Evolutionary conservation across 1,140 invertebrate species (phyloP), one percentile per base, ranked within the genome.

Genomic region (Sipha flava): DNA sequence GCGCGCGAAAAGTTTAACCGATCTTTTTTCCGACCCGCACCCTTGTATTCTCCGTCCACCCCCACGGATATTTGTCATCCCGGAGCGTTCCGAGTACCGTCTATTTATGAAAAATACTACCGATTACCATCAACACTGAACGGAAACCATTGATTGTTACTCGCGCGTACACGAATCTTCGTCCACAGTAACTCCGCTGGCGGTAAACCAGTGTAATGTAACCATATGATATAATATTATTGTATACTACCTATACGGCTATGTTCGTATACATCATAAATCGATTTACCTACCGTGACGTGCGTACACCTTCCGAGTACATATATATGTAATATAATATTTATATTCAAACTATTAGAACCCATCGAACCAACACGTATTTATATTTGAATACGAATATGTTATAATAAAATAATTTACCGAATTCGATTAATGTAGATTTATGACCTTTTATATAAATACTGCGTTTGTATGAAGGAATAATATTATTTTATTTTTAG

Each of bases 81-180:
- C 21, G 18, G 1, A 34, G n/a, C 29, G 29, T 57, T 34, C 34
- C 18, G n/a, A 23, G 52, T 12, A 31, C 45, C n/a, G 52, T 75
- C 47, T 49, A 31, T 12, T 75, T 37, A 75, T 34, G 37, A 23
- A 40, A 66, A 66, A 66, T 66, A 66, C 14, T 40, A 66, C 40
- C 21, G 62, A 66, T 66, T 66, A 66, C 14, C n/a, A 10, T 40
- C 37, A 6, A 10, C 37, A 21, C 21, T 21, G 40, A 52, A 31
- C 49, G 72, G 12, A 75, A 75, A 75, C 12, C 72, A 21, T 54
- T 52, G n/a, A 75, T 57, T 75, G 52, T 75, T 57, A 23, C 26
- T 26, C 6, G 12, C 31, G 4, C 64, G 21, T 14, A 26, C 21
- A 12, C 37, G 37, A 57, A 52, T 21, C n/a, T n/a, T n/a, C 47